Percentiles rank a stretch among this genome's conserved stretches.
Evolutionary conservation across 2,888 invertebrate genomes (phyloP).

Genomic region (Hymenopus coronatus): DNA sequence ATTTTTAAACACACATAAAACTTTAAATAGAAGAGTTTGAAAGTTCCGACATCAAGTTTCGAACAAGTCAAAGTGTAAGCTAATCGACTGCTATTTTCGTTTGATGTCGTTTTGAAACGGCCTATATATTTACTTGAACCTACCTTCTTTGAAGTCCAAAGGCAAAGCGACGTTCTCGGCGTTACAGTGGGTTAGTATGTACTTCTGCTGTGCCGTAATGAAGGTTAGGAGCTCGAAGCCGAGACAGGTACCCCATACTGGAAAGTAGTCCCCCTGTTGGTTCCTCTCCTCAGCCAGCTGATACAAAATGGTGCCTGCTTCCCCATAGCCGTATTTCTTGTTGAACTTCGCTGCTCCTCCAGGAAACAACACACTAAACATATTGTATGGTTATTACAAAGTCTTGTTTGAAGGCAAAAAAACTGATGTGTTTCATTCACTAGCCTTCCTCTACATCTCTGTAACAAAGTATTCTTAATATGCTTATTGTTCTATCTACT

Average conservation of each 20-base stretch:
- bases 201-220: slow-evolving; percentile 53
- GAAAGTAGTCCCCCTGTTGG: slow-evolving; percentile 69
- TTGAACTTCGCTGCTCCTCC: slow-evolving; percentile 76
- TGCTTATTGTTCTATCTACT: too few relatives aligned
- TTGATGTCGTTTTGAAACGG: too few relatives aligned
- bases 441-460: too few relatives aligned
- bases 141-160: slow-evolving; percentile 65
- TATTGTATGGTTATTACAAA: not conserved
- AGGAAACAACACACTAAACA: slow-evolving; percentile 70
- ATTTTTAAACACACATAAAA: too few relatives aligned
- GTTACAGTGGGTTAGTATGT: slow-evolving; percentile 62
- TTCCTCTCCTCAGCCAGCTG: slow-evolving; percentile 67
- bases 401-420: not conserved
- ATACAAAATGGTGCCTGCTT: slow-evolving; percentile 64
- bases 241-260: slow-evolving; percentile 84
- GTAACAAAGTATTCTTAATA: too few relatives aligned
- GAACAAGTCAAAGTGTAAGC: too few relatives aligned
- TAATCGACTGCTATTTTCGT: too few relatives aligned
- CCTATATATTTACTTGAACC: too few relatives aligned
- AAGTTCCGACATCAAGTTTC: too few relatives aligned
- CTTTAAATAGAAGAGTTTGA: too few relatives aligned
- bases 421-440: too few relatives aligned
- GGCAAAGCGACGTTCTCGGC: slow-evolving; percentile 59
- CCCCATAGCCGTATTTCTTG: slow-evolving; percentile 67
- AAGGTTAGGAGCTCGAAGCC: slow-evolving; percentile 79